phyloP scores from a whole-genome alignment of 2,797 vertebrate genomes.

The Mus caroli region DNA sequence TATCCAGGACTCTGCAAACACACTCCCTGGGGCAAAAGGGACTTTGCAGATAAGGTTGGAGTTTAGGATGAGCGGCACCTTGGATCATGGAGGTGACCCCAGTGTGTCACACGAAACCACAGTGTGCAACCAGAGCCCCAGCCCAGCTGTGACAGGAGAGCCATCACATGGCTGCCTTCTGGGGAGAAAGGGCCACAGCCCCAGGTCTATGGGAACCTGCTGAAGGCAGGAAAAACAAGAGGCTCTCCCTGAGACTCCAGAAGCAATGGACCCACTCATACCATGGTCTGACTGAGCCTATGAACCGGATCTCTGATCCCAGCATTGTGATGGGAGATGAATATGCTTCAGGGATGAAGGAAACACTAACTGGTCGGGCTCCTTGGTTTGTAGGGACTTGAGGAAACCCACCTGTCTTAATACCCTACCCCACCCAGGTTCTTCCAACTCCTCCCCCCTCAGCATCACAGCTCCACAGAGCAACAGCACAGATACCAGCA shows the following conservation, averaged over 20 bases:
- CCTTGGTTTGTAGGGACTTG: not conserved
- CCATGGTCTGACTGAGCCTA: not conserved
- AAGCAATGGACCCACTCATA: not conserved
- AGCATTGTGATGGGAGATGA: not conserved
- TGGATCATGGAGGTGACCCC: not conserved
- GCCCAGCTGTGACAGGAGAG: not conserved
- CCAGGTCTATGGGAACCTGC: not conserved
- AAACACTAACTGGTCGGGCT: not conserved
- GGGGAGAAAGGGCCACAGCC: not conserved
- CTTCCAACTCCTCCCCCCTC: no score
- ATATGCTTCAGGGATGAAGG: not conserved
- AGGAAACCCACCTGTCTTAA: not conserved
- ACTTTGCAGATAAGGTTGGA: not conserved
- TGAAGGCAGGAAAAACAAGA: not conserved
- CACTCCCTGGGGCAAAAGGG: not conserved
- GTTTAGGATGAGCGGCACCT: not conserved
- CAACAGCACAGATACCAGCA: no score
- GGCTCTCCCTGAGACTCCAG: not conserved
- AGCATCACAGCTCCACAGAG: not conserved
- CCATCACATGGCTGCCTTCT: not conserved
- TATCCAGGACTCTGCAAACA: not conserved
- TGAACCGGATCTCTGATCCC: not conserved
- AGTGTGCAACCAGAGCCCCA: not conserved
- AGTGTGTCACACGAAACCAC: fast-evolving
- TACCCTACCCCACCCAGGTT: no score